Percentiles rank a stretch among this genome's conserved stretches.
Evolutionary conservation across 2,113 vertebrate species (phyloP).

Genomic region (Pampusana beccarii): DNA sequence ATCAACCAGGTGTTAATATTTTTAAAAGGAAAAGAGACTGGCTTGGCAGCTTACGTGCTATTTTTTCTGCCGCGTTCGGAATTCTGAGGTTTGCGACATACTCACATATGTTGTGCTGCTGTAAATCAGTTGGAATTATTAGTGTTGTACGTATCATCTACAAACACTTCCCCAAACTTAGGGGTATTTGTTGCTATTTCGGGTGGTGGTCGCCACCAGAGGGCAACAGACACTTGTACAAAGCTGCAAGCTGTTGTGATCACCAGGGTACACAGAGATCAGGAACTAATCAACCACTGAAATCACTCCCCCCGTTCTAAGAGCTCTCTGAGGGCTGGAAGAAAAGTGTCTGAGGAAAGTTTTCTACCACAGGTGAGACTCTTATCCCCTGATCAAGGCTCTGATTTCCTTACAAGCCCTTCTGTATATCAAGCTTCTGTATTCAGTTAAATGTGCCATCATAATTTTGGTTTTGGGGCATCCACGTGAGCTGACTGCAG

Average conservation of each 20-base stretch:
- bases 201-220: background rate
- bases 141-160: background rate
- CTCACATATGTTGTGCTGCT: background rate
- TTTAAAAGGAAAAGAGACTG: background rate
- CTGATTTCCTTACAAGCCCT: background rate
- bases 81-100: background rate
- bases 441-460: background rate
- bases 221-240: background rate
- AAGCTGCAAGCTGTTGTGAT: background rate
- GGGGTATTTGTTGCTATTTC: background rate
- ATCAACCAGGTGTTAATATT: background rate
- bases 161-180: background rate
- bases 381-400: background rate
- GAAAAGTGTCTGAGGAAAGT: background rate
- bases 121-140: background rate
- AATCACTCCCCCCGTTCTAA: background rate
- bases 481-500: background rate
- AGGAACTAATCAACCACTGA: background rate
- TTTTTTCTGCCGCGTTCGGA: background rate
- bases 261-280: rapidly evolving
- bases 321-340: background rate
- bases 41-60: background rate
- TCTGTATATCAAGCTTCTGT: background rate
- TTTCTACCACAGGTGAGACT: background rate
- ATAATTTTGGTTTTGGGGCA: background rate